A percentile compares a stretch with the other conserved stretches of the same genome.
Evolutionary conservation across 1,140 invertebrate genomes (phyloP).

Genomic region (Galleria mellonella): DNA sequence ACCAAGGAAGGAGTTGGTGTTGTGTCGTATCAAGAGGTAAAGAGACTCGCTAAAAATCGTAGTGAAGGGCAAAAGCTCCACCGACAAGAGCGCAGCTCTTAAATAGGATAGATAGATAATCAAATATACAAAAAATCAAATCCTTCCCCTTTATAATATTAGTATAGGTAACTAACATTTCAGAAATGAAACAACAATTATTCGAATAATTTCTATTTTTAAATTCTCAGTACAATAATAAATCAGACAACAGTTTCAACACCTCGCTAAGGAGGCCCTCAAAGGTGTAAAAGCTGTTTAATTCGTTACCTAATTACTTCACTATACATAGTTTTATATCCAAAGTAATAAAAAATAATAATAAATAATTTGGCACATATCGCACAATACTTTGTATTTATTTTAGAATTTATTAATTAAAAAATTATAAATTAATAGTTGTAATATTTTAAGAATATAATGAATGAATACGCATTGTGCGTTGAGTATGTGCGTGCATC

Average conservation of each 20-base stretch:
- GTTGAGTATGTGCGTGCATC: constrained; percentile 7
- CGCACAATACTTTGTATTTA: not conserved
- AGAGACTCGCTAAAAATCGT: too few relatives aligned
- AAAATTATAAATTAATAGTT: too few relatives aligned
- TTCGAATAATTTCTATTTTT: constrained; percentile 68
- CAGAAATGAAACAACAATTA: constrained; percentile 35
- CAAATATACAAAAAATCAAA: too few relatives aligned
- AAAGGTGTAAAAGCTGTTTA: constrained; percentile 64
- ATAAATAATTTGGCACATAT: constrained; percentile 47
- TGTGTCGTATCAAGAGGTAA: too few relatives aligned
- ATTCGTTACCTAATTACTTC: constrained; percentile 36
- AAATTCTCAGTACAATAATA: constrained; percentile 67
- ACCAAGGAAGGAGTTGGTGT: too few relatives aligned
- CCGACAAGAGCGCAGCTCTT: too few relatives aligned
- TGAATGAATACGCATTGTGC: constrained; percentile 9
- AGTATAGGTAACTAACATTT: too few relatives aligned
- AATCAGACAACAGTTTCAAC: constrained; percentile 63
- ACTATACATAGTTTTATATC: constrained; percentile 34
- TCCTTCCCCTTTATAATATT: too few relatives aligned
- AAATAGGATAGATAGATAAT: too few relatives aligned
- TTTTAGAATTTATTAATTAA: not conserved
- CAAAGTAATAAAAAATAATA: constrained; percentile 32
- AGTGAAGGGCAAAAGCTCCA: too few relatives aligned
- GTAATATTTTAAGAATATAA: not conserved
- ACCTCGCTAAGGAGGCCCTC: constrained; percentile 46